Percentiles rank a stretch among this genome's conserved stretches.
These are phyloP conservation scores for Cybosia mesomella DNA, from an alignment of 2,888 invertebrate species.

Conservation along the genomic window DNA sequence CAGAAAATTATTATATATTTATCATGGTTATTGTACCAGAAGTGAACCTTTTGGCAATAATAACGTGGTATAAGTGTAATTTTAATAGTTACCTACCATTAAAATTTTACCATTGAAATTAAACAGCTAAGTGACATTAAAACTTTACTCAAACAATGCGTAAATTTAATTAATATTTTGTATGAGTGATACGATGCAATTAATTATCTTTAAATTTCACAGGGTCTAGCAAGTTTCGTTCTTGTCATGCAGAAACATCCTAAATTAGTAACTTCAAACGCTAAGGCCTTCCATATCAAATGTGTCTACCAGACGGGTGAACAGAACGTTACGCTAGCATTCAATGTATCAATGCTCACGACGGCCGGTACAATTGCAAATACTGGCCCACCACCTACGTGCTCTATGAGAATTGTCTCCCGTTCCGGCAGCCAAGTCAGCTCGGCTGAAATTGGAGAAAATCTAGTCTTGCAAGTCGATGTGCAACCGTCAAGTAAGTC, in stretches of 20 bases:
- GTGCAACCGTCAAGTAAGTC: slow-evolving; percentile 91
- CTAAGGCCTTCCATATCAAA: slow-evolving; percentile 98
- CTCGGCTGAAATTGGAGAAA: slow-evolving; percentile 97
- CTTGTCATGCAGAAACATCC: slow-evolving; percentile 98
- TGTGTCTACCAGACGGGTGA: slow-evolving; percentile 98
- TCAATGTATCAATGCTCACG: slow-evolving; percentile 98
- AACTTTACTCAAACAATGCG: no score
- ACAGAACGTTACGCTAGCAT: slow-evolving; percentile 96
- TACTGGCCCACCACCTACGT: slow-evolving; percentile 97
- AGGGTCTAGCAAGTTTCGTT: slow-evolving; percentile 97
- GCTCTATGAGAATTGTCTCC: slow-evolving; percentile 96
- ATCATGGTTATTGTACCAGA: neutral
- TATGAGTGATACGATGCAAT: neutral
- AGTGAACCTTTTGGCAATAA: no score
- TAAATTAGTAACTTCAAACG: slow-evolving; percentile 96
- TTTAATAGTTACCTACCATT: no score
- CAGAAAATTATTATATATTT: neutral
- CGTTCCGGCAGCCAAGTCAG: slow-evolving; percentile 95
- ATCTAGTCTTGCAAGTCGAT: slow-evolving; percentile 94
- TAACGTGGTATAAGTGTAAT: no score
- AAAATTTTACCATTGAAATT: no score
- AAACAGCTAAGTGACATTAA: no score
- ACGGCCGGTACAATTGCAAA: slow-evolving; percentile 98
- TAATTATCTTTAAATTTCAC: slow-evolving; percentile 47
- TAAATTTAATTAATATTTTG: neutral